Base-by-base conservation (phyloP, 2,888 invertebrate genomes). In the Zaprionus lineosus region DNA sequence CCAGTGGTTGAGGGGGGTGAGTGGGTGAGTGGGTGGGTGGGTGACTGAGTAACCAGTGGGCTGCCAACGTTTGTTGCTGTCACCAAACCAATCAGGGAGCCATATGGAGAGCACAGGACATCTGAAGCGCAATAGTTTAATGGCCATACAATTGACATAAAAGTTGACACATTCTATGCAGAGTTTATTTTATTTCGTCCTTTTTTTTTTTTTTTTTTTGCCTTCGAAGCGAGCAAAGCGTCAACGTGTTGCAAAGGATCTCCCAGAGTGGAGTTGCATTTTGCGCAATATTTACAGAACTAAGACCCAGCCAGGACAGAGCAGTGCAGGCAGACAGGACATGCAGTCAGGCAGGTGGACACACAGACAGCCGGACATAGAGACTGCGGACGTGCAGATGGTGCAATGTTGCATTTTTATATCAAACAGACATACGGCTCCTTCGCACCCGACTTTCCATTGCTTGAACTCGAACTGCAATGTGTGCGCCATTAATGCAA, bases 111-210 rank as follows among this genome's bases (percentile, higher is more conserved):
- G 24, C 24, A 24, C 8, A 24, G 6, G 24, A n/a, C 67, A 55
- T 52, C 19, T 51, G 50, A 44, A 68, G 74, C 68, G 72, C 55
- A 70, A 65, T 65, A 68, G 75, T 81, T 77, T 81, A 78, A 78
- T 78, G 73, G 77, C 29, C 62, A 63, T 53, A 71, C 67, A 71
- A 77, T 78, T 74, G 75, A 57, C 71, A 71, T 51, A 19, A 53
- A 64, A 70, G 65, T 67, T 67, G 70, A 59, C 81, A 74, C 57
- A 74, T 61, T 78, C 52, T 29, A 50, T 37, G 44, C 28, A 31
- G 31, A 19, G 19, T 41, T 34, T 11, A 4, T 6, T 50, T 34
- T n/a, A n/a, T n/a, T 29, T n/a, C 3, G 44, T 28, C 11, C 24
- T 31, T n/a, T 8, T 48, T 36, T 40, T 33, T 39, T 9, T 1